A percentile compares a stretch with the other conserved stretches of the same genome.
Conservation (phyloP, 2,797 vertebrate species). For the Glossophaga mutica region DNA sequence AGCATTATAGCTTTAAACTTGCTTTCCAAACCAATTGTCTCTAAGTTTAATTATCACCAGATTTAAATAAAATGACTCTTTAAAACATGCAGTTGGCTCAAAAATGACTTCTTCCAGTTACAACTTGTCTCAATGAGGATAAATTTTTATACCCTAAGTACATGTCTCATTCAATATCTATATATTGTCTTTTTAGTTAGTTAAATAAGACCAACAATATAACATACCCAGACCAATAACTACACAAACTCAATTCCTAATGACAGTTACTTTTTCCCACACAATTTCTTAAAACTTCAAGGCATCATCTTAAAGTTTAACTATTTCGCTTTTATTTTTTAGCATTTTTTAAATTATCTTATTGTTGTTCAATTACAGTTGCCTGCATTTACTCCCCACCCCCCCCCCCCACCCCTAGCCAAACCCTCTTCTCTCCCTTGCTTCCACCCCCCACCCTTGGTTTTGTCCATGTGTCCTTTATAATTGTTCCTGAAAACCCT, state of each 20-base stretch:
- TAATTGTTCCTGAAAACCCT: too few relatives aligned
- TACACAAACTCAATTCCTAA: neutral
- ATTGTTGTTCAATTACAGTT: too few relatives aligned
- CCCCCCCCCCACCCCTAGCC: too few relatives aligned
- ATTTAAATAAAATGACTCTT: slow-evolving; percentile 1
- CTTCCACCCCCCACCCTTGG: too few relatives aligned
- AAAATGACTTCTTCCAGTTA: slow-evolving; percentile 12
- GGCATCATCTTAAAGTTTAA: neutral
- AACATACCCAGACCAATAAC: neutral
- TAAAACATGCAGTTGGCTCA: neutral
- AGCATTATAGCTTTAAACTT: neutral
- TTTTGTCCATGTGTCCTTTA: too few relatives aligned
- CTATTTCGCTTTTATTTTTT: neutral
- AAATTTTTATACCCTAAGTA: neutral
- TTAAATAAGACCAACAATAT: neutral
- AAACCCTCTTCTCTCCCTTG: too few relatives aligned
- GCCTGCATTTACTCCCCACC: too few relatives aligned
- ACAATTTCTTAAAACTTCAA: neutral
- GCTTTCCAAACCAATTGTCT: neutral
- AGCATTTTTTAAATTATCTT: too few relatives aligned
- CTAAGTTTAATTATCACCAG: neutral
- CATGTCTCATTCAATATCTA: neutral
- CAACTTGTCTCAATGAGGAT: neutral
- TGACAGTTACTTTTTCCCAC: neutral
- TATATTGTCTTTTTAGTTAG: neutral